Evolutionary conservation across 2,113 vertebrate genomes (phyloP).

Genomic region (Speoplatyrhinus poulsoni): DNA sequence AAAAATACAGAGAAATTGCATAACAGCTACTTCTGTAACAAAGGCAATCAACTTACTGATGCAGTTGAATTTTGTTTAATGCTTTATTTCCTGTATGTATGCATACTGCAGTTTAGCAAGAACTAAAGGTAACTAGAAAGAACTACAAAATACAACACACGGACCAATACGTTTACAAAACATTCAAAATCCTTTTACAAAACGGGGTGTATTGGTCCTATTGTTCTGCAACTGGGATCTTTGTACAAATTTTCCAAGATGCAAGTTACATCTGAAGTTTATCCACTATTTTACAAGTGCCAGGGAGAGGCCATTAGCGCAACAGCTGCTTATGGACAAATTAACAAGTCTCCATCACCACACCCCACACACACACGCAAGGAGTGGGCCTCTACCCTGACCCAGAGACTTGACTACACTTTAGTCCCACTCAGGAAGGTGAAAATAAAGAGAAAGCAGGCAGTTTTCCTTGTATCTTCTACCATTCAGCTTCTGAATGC

Average conservation of each 20-base stretch:
- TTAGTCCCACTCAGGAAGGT: constrained; percentile 52
- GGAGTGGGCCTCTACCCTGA: constrained; percentile 11
- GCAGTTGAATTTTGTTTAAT: constrained; percentile 87
- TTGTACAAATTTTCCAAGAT: constrained; percentile 84
- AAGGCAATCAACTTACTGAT: constrained; percentile 26
- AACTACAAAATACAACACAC: constrained; percentile 95
- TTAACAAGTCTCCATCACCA: constrained; percentile 51
- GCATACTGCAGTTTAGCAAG: constrained; percentile 91
- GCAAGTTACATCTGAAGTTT: constrained; percentile 74
- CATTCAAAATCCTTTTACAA: constrained; percentile 94
- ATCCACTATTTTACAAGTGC: constrained; percentile 85
- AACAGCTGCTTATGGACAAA: constrained; percentile 65
- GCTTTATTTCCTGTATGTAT: constrained; percentile 91
- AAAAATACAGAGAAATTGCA: neutral
- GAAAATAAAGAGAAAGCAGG: constrained; percentile 63
- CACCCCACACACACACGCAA: constrained; percentile 31
- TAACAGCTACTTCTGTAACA: neutral
- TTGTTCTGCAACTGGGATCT: constrained; percentile 82
- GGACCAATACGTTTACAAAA: constrained; percentile 98
- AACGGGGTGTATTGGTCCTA: constrained; percentile 95
- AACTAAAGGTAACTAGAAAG: constrained; percentile 94
- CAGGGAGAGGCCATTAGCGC: constrained; percentile 75
- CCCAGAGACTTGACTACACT: constrained; percentile 7
- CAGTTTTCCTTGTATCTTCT: constrained; percentile 59
- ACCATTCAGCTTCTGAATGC: constrained; percentile 66